Base-by-base conservation (phyloP, 2,797 vertebrate genomes). In the Mionectes olivaceus region DNA sequence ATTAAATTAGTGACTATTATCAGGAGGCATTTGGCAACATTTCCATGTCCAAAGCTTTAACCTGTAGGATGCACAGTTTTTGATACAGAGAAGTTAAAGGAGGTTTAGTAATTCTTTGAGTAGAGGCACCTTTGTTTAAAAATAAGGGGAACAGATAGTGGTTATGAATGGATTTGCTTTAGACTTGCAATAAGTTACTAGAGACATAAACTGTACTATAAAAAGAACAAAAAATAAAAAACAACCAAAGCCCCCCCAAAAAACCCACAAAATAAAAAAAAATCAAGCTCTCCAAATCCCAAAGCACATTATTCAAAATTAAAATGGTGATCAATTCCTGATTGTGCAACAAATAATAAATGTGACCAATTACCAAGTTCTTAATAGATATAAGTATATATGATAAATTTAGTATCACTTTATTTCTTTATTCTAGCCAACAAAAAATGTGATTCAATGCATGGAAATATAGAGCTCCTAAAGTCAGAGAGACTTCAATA, bases 241-340 rank as follows among this genome's bases (percentile, higher is more conserved):
- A 14, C 37, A 61, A 19, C 4, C 3, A 28, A 37, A 37, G 2
- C 11, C 24, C 15, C 56, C 55, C 23, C 14, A 37, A 46, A 37
- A 37, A n/a, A 0, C 1, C 24, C 17, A 35, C 11, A 8, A 35
- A 67, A 27, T 10, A 5, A 60, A 39, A 59, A 59, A 25, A 11
- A 35, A 27, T 13, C 17, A 68, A 43, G 41, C 32, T 2, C 1
- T 14, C 35, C 23, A n/a, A 28, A 7, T 1, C 17, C 11, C 10
- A 43, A 67, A 63, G 10, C 4, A 60, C 10, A 69, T 19, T 46
- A 83, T 77, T 76, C 76, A 88, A 92, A 87, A 70, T 64, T 64
- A 44, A 95, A 91, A 47, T 10, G 2, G 16, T 70, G 47, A 88
- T 76, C 75, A 79, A 68, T 64, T 91, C 18, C 18, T 56, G 27